phyloP scores from a whole-genome alignment of 2,888 invertebrate species.

The Tribolium freemani region DNA sequence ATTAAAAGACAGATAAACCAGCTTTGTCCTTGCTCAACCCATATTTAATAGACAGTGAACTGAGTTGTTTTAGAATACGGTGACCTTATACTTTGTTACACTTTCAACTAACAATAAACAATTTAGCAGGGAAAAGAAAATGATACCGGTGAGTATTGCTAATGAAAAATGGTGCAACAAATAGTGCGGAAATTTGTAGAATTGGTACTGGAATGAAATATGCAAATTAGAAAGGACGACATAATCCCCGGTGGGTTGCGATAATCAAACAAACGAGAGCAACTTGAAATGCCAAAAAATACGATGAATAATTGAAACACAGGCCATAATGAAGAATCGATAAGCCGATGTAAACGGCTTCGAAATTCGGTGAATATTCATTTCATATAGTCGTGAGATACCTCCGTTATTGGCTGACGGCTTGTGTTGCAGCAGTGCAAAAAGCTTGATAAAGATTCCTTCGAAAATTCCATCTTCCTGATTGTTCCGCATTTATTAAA shows the following conservation, averaged over 20 bases:
- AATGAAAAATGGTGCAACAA: not conserved
- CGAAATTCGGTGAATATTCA: conserved; percentile 21
- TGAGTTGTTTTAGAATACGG: too few relatives aligned
- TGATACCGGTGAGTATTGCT: too few relatives aligned
- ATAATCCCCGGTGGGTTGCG: conserved; percentile 17
- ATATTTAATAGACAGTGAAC: too few relatives aligned
- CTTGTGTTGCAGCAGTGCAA: not conserved
- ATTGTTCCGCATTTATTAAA: conserved; percentile 32
- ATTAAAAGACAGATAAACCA: too few relatives aligned
- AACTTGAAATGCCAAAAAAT: conserved; percentile 41
- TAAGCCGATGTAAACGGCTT: conserved; percentile 26
- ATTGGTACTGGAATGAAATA: conserved; percentile 24
- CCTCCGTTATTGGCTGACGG: not conserved
- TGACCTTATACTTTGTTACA: too few relatives aligned
- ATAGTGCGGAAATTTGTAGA: not conserved
- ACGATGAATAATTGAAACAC: conserved; percentile 42
- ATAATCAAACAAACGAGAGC: conserved; percentile 37
- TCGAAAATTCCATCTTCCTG: conserved; percentile 18
- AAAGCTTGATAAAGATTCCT: conserved; percentile 14
- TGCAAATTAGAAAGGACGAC: conserved; percentile 37
- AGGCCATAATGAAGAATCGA: conserved; percentile 42
- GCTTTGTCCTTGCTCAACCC: too few relatives aligned
- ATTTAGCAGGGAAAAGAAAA: too few relatives aligned
- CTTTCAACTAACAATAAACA: too few relatives aligned
- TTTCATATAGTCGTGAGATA: conserved; percentile 12